Conservation (phyloP, 2,888 invertebrate genomes). For the Cyclophora albipunctata region DNA sequence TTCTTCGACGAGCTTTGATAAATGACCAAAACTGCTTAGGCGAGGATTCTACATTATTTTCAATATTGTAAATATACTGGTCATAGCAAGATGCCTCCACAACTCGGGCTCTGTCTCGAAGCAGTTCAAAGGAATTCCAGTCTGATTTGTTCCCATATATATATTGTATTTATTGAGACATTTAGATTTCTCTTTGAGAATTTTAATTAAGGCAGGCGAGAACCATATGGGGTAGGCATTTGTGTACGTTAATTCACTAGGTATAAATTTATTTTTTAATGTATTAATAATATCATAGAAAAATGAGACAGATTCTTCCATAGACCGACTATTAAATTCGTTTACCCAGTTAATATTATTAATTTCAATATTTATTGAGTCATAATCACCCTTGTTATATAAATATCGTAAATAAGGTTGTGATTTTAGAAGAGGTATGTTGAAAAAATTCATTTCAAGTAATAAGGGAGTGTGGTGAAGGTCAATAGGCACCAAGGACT, state of each 20-base stretch:
- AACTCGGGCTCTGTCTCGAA: background rate
- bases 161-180: background rate
- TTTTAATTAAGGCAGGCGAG: background rate
- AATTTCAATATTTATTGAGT: background rate
- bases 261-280: background rate
- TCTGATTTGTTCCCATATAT: background rate
- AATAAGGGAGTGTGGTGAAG: conserved; percentile 1
- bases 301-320: background rate
- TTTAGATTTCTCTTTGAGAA: background rate
- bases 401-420: background rate
- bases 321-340: background rate
- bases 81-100: background rate
- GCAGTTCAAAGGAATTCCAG: background rate
- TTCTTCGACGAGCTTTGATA: background rate
- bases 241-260: background rate
- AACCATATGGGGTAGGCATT: background rate
- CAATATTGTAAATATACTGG: background rate
- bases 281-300: background rate
- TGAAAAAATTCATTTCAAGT: background rate
- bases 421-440: background rate
- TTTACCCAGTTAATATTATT: background rate
- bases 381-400: conserved; percentile 1
- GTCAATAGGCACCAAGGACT: conserved; percentile 2
- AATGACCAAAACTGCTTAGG: background rate
- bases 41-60: background rate